Conservation (phyloP, 1,140 invertebrate genomes). For the Macrostomum lignano region DNA sequence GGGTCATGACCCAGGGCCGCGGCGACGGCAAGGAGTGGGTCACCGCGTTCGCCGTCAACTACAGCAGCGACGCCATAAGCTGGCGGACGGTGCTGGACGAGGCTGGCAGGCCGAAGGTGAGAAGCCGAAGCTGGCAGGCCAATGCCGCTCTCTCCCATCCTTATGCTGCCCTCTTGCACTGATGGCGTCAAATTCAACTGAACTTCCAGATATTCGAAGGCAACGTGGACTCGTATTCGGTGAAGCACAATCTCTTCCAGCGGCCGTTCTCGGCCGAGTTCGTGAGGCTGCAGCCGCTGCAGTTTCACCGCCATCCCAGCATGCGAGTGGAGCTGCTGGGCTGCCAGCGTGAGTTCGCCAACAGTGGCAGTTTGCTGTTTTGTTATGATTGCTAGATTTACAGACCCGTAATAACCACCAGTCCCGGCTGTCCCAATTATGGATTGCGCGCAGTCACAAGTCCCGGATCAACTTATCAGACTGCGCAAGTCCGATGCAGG, state of each 20-base stretch:
- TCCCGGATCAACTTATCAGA: too few relatives aligned
- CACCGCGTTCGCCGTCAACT: conserved; percentile 29
- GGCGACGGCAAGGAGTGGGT: conserved; percentile 32
- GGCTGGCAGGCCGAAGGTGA: conserved; percentile 30
- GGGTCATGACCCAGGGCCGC: conserved; percentile 31
- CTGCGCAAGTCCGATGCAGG: too few relatives aligned
- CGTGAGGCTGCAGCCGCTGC: conserved; percentile 31
- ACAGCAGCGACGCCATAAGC: conserved; percentile 31
- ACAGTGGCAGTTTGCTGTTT: too few relatives aligned
- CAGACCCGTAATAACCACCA: too few relatives aligned
- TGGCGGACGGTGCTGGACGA: conserved; percentile 30
- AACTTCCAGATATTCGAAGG: too few relatives aligned
- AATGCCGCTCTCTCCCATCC: too few relatives aligned
- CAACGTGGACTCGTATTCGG: conserved; percentile 30
- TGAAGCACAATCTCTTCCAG: conserved; percentile 30
- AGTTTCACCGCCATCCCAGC: conserved; percentile 32
- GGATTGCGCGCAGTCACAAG: too few relatives aligned
- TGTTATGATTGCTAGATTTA: too few relatives aligned
- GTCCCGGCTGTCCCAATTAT: too few relatives aligned
- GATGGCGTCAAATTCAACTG: too few relatives aligned
- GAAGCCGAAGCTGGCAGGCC: too few relatives aligned
- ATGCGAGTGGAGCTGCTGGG: conserved; percentile 33
- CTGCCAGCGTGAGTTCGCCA: conserved; percentile 33
- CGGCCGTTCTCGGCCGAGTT: conserved; percentile 30
- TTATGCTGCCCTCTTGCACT: too few relatives aligned